Conservation (phyloP, 2,888 invertebrate species). For the Chrysina gloriosa region DNA sequence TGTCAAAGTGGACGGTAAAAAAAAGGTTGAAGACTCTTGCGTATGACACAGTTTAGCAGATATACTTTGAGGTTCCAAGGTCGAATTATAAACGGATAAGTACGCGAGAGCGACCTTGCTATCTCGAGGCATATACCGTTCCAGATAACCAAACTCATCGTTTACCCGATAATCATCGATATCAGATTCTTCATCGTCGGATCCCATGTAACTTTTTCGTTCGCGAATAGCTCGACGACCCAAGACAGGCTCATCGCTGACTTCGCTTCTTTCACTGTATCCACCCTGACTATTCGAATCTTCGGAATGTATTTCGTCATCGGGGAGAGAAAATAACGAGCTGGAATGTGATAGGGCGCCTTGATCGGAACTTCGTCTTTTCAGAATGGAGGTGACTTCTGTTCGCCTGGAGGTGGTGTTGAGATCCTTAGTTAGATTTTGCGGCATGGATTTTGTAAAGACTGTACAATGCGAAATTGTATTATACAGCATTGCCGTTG, state of each 20-base stretch:
- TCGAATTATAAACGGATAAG: no score
- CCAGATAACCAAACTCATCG: no score
- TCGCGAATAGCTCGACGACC: conserved; percentile 75
- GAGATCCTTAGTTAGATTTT: conserved; percentile 51
- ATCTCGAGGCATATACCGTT: no score
- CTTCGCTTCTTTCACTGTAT: conserved; percentile 73
- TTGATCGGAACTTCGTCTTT: conserved; percentile 68
- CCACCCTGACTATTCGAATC: conserved; percentile 77
- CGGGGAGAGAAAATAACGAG: conserved; percentile 60
- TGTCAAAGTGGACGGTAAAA: no score
- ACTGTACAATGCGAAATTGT: conserved; percentile 34
- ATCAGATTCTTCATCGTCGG: conserved; percentile 81
- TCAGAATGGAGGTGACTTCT: conserved; percentile 70
- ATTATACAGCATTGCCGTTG: no score
- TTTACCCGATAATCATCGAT: conserved; percentile 74
- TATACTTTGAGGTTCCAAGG: no score
- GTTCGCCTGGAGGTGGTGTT: conserved; percentile 63
- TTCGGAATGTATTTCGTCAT: conserved; percentile 72
- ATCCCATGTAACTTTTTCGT: conserved; percentile 67
- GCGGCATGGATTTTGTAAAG: conserved; percentile 44
- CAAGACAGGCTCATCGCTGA: conserved; percentile 76
- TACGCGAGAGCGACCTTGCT: no score
- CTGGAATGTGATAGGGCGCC: conserved; percentile 66
- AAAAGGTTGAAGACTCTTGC: no score
- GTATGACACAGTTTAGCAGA: no score